phyloP scores from a whole-genome alignment of 35 echinoderm and acorn worm genomes.

The Lytechinus variegatus region DNA sequence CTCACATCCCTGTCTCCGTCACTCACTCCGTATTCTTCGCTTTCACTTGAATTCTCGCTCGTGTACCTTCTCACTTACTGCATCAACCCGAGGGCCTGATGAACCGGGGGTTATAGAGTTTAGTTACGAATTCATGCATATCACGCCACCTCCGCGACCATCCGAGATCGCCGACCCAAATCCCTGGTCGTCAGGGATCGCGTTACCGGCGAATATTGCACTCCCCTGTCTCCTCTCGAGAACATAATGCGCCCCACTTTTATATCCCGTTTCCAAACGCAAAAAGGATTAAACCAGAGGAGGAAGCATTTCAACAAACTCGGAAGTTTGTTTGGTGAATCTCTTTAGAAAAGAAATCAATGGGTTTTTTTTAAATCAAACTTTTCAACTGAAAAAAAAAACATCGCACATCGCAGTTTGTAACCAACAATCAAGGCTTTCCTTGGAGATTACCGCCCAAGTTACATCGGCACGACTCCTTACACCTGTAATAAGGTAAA shows the following conservation, averaged over 20 bases:
- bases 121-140: constrained; percentile 34
- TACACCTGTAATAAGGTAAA: no score
- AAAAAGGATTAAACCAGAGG: neutral
- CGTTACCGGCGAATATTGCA: neutral
- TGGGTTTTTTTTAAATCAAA: no score
- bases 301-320: neutral
- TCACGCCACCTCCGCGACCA: neutral
- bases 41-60: neutral
- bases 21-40: neutral
- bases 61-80: neutral
- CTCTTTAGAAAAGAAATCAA: neutral
- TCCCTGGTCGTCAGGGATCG: constrained; percentile 18
- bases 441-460: no score
- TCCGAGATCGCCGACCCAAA: constrained; percentile 3
- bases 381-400: no score
- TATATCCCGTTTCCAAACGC: neutral
- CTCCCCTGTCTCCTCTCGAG: neutral
- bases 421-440: no score
- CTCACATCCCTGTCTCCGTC: neutral
- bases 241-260: neutral
- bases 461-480: no score
- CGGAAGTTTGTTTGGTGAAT: neutral
- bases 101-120: neutral
- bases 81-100: neutral
- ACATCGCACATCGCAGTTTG: no score